phyloP scores from a whole-genome alignment of 2,888 invertebrate genomes.

The Cephus spinipes region DNA sequence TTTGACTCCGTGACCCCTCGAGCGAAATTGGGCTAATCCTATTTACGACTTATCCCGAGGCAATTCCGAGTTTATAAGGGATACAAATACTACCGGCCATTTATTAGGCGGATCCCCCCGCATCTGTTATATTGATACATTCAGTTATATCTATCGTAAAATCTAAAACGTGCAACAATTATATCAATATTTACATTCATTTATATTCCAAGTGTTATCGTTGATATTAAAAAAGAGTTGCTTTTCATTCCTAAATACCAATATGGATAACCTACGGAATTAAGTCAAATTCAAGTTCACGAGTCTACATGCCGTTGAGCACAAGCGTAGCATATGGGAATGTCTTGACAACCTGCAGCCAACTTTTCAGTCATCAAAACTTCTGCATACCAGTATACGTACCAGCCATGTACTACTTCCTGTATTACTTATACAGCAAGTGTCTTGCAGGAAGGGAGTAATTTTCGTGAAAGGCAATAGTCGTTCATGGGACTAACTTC shows the following conservation, averaged over 20 bases:
- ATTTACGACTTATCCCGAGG: slow-evolving; percentile 23
- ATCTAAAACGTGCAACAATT: not conserved
- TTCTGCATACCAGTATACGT: not conserved
- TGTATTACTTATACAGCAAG: not conserved
- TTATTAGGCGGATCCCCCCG: not conserved
- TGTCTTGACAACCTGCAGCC: not conserved
- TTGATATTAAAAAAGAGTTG: not conserved
- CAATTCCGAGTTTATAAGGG: slow-evolving; percentile 22
- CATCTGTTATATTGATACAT: not conserved
- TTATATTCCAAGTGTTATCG: not conserved
- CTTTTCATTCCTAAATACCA: not conserved
- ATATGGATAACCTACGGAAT: not conserved
- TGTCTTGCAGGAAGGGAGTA: not conserved
- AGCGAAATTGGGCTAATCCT: slow-evolving; percentile 22
- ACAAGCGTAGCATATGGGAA: not conserved
- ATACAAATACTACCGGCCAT: not conserved
- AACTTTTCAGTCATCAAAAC: not conserved
- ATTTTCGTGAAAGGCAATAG: not conserved
- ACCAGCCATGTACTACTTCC: not conserved
- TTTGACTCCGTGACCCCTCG: slow-evolving; percentile 10
- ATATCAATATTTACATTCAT: not conserved
- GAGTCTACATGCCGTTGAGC: not conserved
- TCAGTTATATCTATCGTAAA: not conserved
- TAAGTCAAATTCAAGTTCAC: not conserved
- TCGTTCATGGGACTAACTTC: not conserved